Percentiles rank a stretch among this genome's conserved stretches.
Conservation (phyloP, 2,113 vertebrate genomes). For the Mungos mungo region DNA sequence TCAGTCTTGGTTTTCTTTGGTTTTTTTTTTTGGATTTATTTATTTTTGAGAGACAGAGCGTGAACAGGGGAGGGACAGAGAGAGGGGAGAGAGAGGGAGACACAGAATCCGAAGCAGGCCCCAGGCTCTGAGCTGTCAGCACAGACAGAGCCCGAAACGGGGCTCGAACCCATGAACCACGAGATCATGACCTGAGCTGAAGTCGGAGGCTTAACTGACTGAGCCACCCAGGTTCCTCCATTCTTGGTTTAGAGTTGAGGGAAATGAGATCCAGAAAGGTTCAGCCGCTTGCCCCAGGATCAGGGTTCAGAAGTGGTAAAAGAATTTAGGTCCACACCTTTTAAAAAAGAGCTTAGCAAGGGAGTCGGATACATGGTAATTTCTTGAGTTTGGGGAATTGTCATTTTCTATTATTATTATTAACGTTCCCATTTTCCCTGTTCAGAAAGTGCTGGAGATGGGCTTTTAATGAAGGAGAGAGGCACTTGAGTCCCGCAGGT, state of each 20-base stretch:
- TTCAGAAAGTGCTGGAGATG: conserved; percentile 6
- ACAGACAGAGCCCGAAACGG: too few species aligned
- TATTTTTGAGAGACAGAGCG: too few species aligned
- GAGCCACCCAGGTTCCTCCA: too few species aligned
- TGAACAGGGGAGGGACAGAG: too few species aligned
- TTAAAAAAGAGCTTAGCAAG: neutral
- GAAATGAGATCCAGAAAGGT: neutral
- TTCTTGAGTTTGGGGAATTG: neutral
- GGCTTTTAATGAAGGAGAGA: conserved; percentile 22
- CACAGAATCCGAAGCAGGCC: too few species aligned
- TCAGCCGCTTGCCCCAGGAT: neutral
- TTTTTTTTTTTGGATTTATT: too few species aligned
- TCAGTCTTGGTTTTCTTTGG: neutral
- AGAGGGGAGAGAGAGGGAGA: too few species aligned
- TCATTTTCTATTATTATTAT: neutral
- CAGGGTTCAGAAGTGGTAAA: neutral
- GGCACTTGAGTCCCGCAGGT: neutral
- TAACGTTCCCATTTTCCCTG: neutral
- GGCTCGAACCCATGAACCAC: too few species aligned
- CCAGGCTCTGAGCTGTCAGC: too few species aligned
- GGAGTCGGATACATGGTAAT: neutral
- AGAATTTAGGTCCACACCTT: neutral
- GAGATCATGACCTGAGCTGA: too few species aligned
- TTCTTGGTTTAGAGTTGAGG: neutral
- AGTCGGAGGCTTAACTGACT: too few species aligned